Base-by-base conservation (phyloP, 2,797 vertebrate genomes). In the Podargus strigoides region DNA sequence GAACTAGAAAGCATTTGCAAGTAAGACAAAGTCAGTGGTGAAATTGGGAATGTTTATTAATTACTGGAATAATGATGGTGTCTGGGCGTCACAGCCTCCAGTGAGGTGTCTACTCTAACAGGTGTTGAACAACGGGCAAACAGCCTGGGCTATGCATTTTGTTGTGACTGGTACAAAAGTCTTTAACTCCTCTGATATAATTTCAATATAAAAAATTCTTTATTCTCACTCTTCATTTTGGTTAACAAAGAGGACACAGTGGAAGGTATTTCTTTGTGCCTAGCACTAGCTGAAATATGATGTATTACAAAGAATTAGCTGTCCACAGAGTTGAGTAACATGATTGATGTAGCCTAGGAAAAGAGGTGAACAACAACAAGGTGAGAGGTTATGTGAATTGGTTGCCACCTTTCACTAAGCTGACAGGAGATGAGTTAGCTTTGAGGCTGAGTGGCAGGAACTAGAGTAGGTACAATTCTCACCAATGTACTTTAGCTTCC, bases 371-470 rank as follows among this genome's bases (percentile, higher is more conserved):
- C 6, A 47, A 87, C 6, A 47, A 23, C 26, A 68, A 32, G 7
- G n/a, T 34, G 18, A 64, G 19, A 24, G 4, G 5, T n/a, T 77
- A 27, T 0, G 1, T 44, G 18, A 32, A 4, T 36, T 70, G 7
- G 10, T 50, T 69, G 28, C 14, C 27, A 17, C 26, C 69, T 89
- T 64, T 55, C 4, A 4, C 41, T 21, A 22, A 32, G 12, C 1
- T 68, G 34, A 24, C 32, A 0, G 6, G 41, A 64, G 36, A 20
- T 70, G 30, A 68, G 13, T 14, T 34, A 14, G 12, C 7, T 82
- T 79, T 62, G 59, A 73, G 36, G 14, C 22, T 28, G 41, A 66
- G 10, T 50, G 39, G 9, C 12, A 82, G 55, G 49, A 53, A 6
- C 23, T 41, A 32, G 74, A n/a, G 47, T 19, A 68, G 22, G 21